Conservation (phyloP, 2,797 vertebrate genomes). For the Hapalemur alaotrensis region DNA sequence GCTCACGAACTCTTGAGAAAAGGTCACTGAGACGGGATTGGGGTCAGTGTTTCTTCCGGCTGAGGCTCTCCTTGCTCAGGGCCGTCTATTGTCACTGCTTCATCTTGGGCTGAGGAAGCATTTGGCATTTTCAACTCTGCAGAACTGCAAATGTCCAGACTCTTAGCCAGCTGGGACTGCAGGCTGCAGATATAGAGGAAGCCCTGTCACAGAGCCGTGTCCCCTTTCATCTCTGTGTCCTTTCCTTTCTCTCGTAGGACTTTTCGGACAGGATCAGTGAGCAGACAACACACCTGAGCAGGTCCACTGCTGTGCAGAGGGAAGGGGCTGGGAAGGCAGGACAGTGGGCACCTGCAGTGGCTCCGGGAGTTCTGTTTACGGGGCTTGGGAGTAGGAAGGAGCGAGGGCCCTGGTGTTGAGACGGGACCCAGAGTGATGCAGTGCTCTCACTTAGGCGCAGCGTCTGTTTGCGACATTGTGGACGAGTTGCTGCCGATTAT, state of each 20-base stretch:
- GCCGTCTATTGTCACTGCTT: not conserved
- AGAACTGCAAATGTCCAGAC: not conserved
- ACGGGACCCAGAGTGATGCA: accelerated
- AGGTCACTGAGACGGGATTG: not conserved
- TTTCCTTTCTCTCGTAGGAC: not conserved
- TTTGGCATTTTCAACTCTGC: not conserved
- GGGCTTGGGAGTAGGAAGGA: accelerated
- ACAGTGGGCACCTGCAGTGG: not conserved
- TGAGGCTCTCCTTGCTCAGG: not conserved
- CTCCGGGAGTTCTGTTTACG: no score
- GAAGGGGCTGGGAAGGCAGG: not conserved
- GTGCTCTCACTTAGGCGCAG: not conserved
- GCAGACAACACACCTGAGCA: accelerated
- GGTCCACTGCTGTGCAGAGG: not conserved
- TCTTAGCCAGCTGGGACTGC: not conserved
- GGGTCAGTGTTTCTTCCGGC: not conserved
- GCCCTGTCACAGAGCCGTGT: not conserved
- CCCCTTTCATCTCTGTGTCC: not conserved
- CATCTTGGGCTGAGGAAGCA: not conserved
- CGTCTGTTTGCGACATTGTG: accelerated
- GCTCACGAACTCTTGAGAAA: not conserved
- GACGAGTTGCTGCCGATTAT: not conserved
- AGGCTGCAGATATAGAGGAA: not conserved
- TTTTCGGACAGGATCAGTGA: not conserved
- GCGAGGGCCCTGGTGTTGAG: not conserved